Conservation (phyloP, 2,888 invertebrate species). For the Andrena dorsata region DNA sequence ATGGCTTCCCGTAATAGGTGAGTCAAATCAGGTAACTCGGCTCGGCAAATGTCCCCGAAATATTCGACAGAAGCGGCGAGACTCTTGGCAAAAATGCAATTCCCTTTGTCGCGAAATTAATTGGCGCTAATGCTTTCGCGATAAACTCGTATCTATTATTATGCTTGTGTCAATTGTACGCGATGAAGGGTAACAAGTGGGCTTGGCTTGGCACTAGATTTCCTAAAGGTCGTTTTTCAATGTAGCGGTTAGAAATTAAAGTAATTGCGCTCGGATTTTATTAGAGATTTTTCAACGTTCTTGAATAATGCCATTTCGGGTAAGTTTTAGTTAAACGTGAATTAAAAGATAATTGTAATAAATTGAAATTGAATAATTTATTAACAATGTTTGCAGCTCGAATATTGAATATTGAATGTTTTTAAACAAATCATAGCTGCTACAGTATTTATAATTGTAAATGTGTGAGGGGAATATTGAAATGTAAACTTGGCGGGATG, state of each 20-base stretch:
- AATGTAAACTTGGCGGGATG: too few species aligned
- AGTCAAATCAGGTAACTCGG: conserved; percentile 67
- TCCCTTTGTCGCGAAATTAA: conserved; percentile 7
- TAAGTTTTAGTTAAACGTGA: too few species aligned
- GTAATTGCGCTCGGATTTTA: neutral
- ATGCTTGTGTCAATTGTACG: neutral
- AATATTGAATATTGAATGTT: too few species aligned
- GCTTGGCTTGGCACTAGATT: conserved; percentile 50
- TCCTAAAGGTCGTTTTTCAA: conserved; percentile 42
- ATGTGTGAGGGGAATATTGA: too few species aligned
- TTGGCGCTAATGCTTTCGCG: neutral
- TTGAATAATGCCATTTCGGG: too few species aligned
- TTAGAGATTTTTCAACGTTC: neutral
- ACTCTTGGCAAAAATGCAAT: conserved; percentile 17
- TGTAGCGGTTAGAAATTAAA: neutral
- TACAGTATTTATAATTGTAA: too few species aligned
- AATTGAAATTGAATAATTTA: too few species aligned
- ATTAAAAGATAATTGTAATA: too few species aligned
- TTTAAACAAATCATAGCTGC: too few species aligned
- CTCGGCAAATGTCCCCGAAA: neutral
- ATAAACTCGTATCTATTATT: neutral
- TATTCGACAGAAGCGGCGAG: too few species aligned
- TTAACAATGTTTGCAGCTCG: too few species aligned
- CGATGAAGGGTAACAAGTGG: conserved; percentile 28
- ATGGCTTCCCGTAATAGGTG: conserved; percentile 76